phyloP scores from a whole-genome alignment of 2,888 invertebrate species.

The Melitaea athalia region DNA sequence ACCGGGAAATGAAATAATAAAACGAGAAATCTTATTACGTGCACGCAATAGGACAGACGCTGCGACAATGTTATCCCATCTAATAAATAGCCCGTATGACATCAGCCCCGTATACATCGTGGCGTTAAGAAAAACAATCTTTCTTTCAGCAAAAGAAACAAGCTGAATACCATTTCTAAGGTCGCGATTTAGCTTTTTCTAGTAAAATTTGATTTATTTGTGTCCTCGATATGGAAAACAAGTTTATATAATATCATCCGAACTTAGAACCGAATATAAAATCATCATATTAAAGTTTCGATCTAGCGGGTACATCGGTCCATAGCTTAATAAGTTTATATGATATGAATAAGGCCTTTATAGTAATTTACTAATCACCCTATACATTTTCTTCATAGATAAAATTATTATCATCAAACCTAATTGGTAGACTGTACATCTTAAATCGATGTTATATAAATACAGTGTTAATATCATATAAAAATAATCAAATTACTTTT shows the following conservation, averaged over 20 bases:
- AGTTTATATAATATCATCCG: conserved; percentile 11
- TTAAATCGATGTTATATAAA: neutral
- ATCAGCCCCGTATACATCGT: conserved; percentile 58
- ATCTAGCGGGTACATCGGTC: no score
- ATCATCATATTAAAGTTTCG: no score
- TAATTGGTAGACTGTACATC: no score
- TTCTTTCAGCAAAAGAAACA: conserved; percentile 65
- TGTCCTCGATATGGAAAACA: conserved; percentile 37
- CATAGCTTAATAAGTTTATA: conserved; percentile 30
- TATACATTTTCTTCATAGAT: no score
- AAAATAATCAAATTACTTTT: neutral
- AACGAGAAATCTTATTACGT: conserved; percentile 71
- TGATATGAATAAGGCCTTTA: no score
- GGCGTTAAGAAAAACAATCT: conserved; percentile 71
- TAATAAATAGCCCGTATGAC: conserved; percentile 77
- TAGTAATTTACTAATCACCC: no score
- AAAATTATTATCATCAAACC: neutral
- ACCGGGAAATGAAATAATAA: conserved; percentile 72
- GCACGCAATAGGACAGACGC: conserved; percentile 56
- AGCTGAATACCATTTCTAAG: conserved; percentile 71
- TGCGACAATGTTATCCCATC: conserved; percentile 75
- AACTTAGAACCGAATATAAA: no score
- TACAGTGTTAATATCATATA: neutral
- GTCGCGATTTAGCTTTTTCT: conserved; percentile 58
- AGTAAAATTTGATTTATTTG: conserved; percentile 54